Percentiles rank a stretch among this genome's conserved stretches.
phyloP scores from a whole-genome alignment of 1,140 invertebrate genomes.

The Drosophila nasuta region DNA sequence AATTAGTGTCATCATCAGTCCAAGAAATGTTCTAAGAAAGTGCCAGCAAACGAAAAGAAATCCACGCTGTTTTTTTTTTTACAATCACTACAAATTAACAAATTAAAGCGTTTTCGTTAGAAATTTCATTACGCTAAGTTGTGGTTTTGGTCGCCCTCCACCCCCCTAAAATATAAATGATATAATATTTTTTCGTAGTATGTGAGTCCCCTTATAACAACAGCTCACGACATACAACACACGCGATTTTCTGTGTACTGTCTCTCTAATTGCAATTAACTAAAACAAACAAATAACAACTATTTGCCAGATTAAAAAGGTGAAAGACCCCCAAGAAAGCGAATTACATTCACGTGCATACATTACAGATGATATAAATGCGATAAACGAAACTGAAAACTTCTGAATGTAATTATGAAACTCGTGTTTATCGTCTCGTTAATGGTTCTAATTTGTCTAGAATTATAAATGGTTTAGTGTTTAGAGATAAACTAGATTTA shows the following conservation, averaged over 20 bases:
- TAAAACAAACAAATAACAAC: conserved; percentile 31
- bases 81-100: conserved; percentile 13
- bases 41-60: not conserved
- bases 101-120: conserved; percentile 10
- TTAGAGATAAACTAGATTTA: too few species aligned
- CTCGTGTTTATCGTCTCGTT: not conserved
- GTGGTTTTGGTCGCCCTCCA: not conserved
- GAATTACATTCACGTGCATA: not conserved
- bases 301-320: conserved; percentile 34
- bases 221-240: conserved; percentile 17
- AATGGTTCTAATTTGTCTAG: too few species aligned
- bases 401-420: not conserved
- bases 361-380: not conserved
- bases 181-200: conserved; percentile 22
- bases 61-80: not conserved
- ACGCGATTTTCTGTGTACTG: conserved; percentile 28
- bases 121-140: conserved; percentile 25
- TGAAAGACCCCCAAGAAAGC: not conserved
- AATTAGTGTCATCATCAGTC: conserved; percentile 42
- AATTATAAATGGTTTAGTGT: too few species aligned
- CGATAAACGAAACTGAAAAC: conserved; percentile 11
- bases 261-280: conserved; percentile 33
- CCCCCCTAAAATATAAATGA: conserved; percentile 37
- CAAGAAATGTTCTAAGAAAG: conserved; percentile 39
- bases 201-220: conserved; percentile 14